phyloP scores from a whole-genome alignment of 2,888 invertebrate species.

The Danaus chrysippus region DNA sequence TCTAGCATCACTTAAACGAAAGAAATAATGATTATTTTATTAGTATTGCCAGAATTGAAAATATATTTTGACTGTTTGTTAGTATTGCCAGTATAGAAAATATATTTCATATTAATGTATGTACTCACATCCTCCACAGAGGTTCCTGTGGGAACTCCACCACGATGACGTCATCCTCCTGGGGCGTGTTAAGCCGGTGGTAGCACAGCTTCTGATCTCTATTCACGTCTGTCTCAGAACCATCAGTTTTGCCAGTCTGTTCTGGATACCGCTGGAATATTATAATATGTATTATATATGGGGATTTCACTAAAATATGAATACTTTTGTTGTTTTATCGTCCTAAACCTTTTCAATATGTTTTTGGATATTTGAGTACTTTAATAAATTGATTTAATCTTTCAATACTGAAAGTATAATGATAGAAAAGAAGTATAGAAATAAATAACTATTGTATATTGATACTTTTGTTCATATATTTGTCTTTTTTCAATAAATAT shows the following conservation, averaged over 20 bases:
- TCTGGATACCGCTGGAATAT: slow-evolving; percentile 86
- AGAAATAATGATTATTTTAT: too few species aligned
- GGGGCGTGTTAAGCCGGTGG: slow-evolving; percentile 91
- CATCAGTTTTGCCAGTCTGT: slow-evolving; percentile 91
- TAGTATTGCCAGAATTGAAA: neutral
- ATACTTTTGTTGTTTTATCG: neutral
- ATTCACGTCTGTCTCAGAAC: slow-evolving; percentile 92
- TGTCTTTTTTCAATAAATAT: too few species aligned
- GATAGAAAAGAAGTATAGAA: too few species aligned
- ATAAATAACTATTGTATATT: neutral
- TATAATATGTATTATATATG: neutral
- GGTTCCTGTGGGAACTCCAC: slow-evolving; percentile 96
- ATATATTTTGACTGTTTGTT: neutral
- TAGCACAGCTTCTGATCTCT: slow-evolving; percentile 96
- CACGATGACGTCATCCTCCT: slow-evolving; percentile 90
- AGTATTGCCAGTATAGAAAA: neutral
- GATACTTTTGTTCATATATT: neutral
- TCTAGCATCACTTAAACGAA: too few species aligned
- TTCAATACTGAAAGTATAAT: too few species aligned
- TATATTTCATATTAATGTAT: neutral
- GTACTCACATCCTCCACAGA: slow-evolving; percentile 91
- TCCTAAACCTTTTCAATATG: too few species aligned
- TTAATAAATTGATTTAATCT: too few species aligned
- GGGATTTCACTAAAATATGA: neutral
- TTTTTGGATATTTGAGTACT: too few species aligned